A percentile compares a stretch with the other conserved stretches of the same genome.
Evolutionary conservation across 2,797 vertebrate genomes (phyloP).

Genomic region (Halcyon leucocephala): DNA sequence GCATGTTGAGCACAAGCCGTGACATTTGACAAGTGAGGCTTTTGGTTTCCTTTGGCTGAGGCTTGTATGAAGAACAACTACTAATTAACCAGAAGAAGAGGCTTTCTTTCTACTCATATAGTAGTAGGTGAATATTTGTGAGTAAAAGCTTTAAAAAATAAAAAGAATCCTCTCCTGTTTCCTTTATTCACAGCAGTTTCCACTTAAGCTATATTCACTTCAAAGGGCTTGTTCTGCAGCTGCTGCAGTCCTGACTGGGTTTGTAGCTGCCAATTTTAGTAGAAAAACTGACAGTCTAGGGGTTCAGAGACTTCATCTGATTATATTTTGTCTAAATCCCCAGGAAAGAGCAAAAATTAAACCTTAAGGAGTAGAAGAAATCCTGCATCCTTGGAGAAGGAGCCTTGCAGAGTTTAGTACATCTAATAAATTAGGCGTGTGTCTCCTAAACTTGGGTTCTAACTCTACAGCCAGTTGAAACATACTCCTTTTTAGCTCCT

Average conservation of each 20-base stretch:
- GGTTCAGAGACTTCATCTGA: neutral
- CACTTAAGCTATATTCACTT: neutral
- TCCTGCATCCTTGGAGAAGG: neutral
- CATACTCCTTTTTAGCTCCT: neutral
- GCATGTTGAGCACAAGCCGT: neutral
- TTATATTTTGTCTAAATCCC: neutral
- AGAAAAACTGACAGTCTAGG: neutral
- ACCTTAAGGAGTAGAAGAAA: neutral
- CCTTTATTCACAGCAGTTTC: neutral
- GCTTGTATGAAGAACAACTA: neutral
- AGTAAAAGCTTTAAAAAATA: slow-evolving; percentile 5
- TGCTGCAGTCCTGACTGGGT: neutral
- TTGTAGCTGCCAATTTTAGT: slow-evolving; percentile 32
- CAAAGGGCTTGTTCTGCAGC: slow-evolving; percentile 4
- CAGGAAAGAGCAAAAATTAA: neutral
- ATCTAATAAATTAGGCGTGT: neutral
- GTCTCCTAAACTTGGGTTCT: neutral
- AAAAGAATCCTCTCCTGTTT: neutral
- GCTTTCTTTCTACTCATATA: neutral
- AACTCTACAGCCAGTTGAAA: neutral
- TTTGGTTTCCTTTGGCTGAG: slow-evolving; percentile 24
- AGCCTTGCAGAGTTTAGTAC: neutral
- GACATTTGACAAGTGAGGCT: neutral
- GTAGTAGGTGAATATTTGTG: neutral
- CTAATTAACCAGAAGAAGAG: slow-evolving; percentile 23